Conservation (phyloP, 2,113 vertebrate species). For the Gambusia holbrooki region DNA sequence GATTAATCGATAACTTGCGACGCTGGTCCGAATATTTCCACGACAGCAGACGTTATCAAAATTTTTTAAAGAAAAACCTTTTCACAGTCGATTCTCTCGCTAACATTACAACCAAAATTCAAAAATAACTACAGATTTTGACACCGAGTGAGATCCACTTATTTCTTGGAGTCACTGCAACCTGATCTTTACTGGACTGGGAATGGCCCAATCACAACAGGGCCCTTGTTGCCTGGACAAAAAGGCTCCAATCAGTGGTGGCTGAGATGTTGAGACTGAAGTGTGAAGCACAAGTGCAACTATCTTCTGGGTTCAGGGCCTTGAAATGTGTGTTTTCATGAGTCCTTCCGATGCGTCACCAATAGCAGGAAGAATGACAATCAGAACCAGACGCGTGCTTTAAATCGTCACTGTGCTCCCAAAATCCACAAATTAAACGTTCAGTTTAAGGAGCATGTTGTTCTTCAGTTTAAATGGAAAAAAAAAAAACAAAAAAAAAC, state of each 20-base stretch:
- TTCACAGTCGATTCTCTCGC: constrained; percentile 18
- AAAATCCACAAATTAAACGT: constrained; percentile 29
- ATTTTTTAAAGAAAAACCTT: constrained; percentile 5
- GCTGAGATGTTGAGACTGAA: constrained; percentile 83
- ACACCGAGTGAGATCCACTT: constrained; percentile 74
- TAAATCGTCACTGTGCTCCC: constrained; percentile 27
- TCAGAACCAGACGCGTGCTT: constrained; percentile 24
- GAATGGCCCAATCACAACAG: constrained; percentile 85
- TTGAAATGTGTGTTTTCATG: constrained; percentile 20
- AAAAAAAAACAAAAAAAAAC: not conserved
- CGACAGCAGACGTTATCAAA: not conserved
- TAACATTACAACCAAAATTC: constrained; percentile 43
- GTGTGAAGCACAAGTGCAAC: constrained; percentile 80
- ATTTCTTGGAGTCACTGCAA: constrained; percentile 88
- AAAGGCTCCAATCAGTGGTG: constrained; percentile 87
- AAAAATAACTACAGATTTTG: constrained; percentile 38
- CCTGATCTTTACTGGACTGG: constrained; percentile 85
- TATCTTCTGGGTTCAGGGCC: constrained; percentile 53
- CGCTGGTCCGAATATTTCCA: not conserved
- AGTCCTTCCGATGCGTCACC: not conserved
- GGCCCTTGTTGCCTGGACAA: constrained; percentile 86
- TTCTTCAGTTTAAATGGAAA: constrained; percentile 16
- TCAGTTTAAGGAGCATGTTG: constrained; percentile 20
- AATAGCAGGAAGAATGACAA: not conserved
- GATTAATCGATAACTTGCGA: no score